Base-by-base conservation (phyloP, 2,113 vertebrate species). In the Alligator mississippiensis region DNA sequence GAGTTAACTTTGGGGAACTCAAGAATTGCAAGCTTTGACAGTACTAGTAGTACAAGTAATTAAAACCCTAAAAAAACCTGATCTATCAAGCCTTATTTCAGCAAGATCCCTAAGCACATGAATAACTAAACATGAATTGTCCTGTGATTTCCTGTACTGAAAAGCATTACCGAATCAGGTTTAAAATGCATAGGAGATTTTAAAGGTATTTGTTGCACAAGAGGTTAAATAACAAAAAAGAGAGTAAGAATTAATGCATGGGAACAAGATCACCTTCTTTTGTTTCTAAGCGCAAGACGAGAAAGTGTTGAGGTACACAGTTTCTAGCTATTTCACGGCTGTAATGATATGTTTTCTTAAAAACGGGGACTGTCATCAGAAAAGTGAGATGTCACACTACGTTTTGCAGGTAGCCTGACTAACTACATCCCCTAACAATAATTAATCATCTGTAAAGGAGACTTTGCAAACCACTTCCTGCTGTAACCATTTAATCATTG, bases 371-470 rank as follows among this genome's bases (percentile, higher is more conserved):
- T 55, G 6, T 77, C 16, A 77, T 5, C 90, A 64, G 3, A 75
- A 82, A 87, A 82, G 18, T 80, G 27, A 87, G 34, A 57, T 87
- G 81, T 38, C 57, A 76, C 38, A 54, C 74, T 89, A 47, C 12
- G 30, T 92, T 83, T 92, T 70, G 90, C 80, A 89, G 75, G 54
- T 47, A 70, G 19, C 24, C 77, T 21, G 55, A 79, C 34, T 0
- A 0, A 79, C 34, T 0, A 0, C 55, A 62, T 92, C 63, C 88
- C 77, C 30, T 64, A 94, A 80, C 8, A 54, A 22, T 12, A 77
- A 58, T 77, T 89, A 91, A 87, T 89, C 7, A 60, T 64, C 86
- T 84, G 27, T 70, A 70, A 90, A 93, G 85, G 9, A n/a, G 83
- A 28, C 2, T 59, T n/a, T 85, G 94, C 54, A 74, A 93, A 93